Evolutionary conservation across 2,888 invertebrate genomes (phyloP), one percentile per base, ranked within the genome.

Genomic region (Drosophila mettleri): DNA sequence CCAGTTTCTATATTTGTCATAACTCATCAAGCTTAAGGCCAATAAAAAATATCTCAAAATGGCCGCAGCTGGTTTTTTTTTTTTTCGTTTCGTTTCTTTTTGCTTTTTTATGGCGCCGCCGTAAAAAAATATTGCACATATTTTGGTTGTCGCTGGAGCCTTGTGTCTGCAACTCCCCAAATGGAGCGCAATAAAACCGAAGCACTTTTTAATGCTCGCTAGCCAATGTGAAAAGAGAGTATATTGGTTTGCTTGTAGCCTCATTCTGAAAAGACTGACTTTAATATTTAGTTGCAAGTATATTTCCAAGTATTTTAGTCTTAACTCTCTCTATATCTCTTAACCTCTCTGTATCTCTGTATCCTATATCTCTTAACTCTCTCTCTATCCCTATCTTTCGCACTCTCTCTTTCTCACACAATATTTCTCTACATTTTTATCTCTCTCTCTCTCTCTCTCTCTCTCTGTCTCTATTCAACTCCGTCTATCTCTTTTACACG

Each of bases 1-100:
- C 85, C 77, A 80, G 83, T 83, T 83, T 88, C 83, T 83, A 83
- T 83, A 88, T 83, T 88, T 86, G 83, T 80, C 83, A 86, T 83
- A 88, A 82, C 77, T 63, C 68, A 22, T 45, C 43, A 66, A 77
- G 82, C 66, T 88, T 85, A 85, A 79, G 68, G 77, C 64, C 83
- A 71, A 88, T 83, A 48, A 48, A 83, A 48, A 88, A 66, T 60
- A 80, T 72, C 83, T 83, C 83, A 83, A 83, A 88, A 83, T 83
- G 83, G 83, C 88, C 86, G 83, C 83, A 83, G 86, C 83, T 82
- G 83, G 77, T 79, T 82, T 82, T 69, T 78, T 59, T 63, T 69
- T 51, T 65, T 58, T 58, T 41, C 52, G n/a, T 39, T 41, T 22
- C 33, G 69, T 58, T 31, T 52, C 43, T 65, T 20, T 29, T 24